Evolutionary conservation across 1,140 invertebrate species (phyloP), one percentile per base, ranked within the genome.

Genomic region (Asobara japonica): DNA sequence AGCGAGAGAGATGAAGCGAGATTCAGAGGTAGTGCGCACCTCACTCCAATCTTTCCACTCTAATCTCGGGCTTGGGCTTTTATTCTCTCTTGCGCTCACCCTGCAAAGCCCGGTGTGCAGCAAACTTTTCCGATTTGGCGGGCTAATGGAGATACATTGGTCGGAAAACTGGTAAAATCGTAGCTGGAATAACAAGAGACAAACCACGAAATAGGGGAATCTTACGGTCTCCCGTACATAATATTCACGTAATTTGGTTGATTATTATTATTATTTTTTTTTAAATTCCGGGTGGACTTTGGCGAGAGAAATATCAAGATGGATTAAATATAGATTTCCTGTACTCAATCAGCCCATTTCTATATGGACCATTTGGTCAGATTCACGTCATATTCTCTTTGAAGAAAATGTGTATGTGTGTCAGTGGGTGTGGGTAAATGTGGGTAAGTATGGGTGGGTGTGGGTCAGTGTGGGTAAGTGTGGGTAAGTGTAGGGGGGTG

Each of bases 111-210:
- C 38, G 31, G 60, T 33, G 41, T 66, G 75, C 78, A 71, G 76
- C 36, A 80, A 82, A 82, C 77, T 82, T 82, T 82, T 82, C 81
- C 81, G 81, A 82, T 82, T 82, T 78, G 75, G 77, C 70, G 61
- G 38, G 65, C 51, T 75, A 74, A 71, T 38, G 18, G 75, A 74
- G 73, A 74, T 67, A 75, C 61, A 48, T 41, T 60, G 73, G 64
- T 33, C 29, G 41, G 65, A 27, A 71, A 77, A 69, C 74, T 70
- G 71, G 68, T 38, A 33, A 67, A 75, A 74, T 65, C 74, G 61
- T 41, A 66, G 38, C 71, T 74, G 45, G 33, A 75, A 74, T 77
- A 71, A 71, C 41, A 41, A 33, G 30, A 45, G 33, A 66, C 70
- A 27, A 72, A 72, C 64, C 36, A 66, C 31, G 20, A 41, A 48